phyloP scores from a whole-genome alignment of 2,888 invertebrate species.

The Noctua comes region DNA sequence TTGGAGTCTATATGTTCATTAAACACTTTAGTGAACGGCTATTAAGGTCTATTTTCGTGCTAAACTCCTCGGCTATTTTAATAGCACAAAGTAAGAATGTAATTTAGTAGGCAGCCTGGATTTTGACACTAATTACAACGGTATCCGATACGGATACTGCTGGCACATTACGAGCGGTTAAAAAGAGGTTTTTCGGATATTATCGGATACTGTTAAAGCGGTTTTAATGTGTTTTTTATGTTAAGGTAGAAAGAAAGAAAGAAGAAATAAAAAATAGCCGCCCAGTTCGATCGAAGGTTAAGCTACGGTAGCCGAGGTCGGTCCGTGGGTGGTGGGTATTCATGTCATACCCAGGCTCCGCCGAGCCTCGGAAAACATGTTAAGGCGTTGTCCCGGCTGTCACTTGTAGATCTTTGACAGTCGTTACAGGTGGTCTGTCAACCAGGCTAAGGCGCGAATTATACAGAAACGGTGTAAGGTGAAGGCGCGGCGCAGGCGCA shows the following conservation, averaged over 20 bases:
- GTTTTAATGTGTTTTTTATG: constrained; percentile 42
- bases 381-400: neutral
- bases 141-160: constrained; percentile 50
- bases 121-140: constrained; percentile 56
- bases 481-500: too few relatives aligned
- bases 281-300: neutral
- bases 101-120: constrained; percentile 39
- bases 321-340: neutral
- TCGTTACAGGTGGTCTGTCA: neutral
- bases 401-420: neutral
- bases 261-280: too few relatives aligned
- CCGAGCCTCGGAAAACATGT: neutral
- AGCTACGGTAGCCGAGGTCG: neutral
- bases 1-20: constrained; percentile 57
- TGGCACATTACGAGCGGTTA: constrained; percentile 40
- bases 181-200: constrained; percentile 44
- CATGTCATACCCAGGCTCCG: neutral
- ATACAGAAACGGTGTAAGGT: too few relatives aligned
- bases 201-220: constrained; percentile 35
- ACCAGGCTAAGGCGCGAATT: too few relatives aligned
- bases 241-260: neutral
- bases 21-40: constrained; percentile 48
- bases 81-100: constrained; percentile 32
- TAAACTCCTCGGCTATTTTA: constrained; percentile 18
- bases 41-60: constrained; percentile 51